These are phyloP conservation scores for Drosophila navojoa DNA, from an alignment of 1,140 invertebrate genomes.

Conservation along the genomic window DNA sequence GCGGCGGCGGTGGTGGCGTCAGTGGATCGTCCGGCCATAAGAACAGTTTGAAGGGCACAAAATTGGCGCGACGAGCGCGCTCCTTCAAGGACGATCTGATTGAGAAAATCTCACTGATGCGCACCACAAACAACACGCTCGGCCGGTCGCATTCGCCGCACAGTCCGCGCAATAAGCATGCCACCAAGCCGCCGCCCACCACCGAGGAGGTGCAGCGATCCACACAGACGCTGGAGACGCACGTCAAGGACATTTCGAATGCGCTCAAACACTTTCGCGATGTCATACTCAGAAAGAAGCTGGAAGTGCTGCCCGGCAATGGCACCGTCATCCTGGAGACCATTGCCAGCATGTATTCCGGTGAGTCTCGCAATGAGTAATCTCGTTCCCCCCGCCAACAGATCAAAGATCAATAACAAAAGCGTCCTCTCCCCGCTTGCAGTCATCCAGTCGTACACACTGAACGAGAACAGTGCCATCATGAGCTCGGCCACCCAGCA, in stretches of 20 bases:
- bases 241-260: conserved; percentile 89
- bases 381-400: neutral
- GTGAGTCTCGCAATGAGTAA: conserved; percentile 63
- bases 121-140: conserved; percentile 84
- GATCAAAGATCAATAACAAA: too few species aligned
- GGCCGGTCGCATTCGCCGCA: conserved; percentile 86
- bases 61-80: conserved; percentile 91
- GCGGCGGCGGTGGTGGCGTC: too few species aligned
- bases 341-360: conserved; percentile 93
- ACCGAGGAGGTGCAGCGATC: conserved; percentile 86
- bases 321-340: conserved; percentile 96
- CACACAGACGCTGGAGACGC: conserved; percentile 86
- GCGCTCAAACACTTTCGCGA: conserved; percentile 94
- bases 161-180: conserved; percentile 85
- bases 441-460: conserved; percentile 87
- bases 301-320: conserved; percentile 96
- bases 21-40: conserved; percentile 85
- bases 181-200: conserved; percentile 80
- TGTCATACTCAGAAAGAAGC: conserved; percentile 95
- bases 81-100: conserved; percentile 96
- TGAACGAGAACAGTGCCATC: conserved; percentile 88
- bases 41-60: conserved; percentile 89
- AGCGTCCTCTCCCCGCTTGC: neutral
- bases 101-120: conserved; percentile 94
- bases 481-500: conserved; percentile 91